Percentiles rank a stretch among this genome's conserved stretches.
phyloP scores from a whole-genome alignment of 2,113 vertebrate species.

The Eupsittula cactorum region DNA sequence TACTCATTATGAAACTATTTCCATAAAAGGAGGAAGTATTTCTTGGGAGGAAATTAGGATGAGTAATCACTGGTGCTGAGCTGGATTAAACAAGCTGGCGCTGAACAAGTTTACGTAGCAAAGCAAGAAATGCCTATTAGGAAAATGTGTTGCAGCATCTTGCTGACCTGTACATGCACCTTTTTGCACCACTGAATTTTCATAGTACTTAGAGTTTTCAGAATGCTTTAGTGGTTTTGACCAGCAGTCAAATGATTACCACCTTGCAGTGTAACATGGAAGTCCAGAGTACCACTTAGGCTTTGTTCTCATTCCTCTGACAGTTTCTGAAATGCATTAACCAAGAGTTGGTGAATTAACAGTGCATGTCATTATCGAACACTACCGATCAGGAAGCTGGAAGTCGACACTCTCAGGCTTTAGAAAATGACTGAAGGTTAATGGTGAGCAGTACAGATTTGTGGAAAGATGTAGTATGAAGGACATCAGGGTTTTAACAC shows the following conservation, averaged over 20 bases:
- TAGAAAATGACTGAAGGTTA: not conserved
- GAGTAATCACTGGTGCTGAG: not conserved
- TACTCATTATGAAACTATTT: not conserved
- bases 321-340: not conserved
- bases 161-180: not conserved
- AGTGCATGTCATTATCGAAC: accelerated
- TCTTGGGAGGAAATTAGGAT: constrained; percentile 15
- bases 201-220: not conserved
- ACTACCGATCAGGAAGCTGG: not conserved
- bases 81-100: not conserved
- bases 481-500: not conserved
- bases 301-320: not conserved
- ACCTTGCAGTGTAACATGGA: not conserved
- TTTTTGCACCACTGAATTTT: not conserved
- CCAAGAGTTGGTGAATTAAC: not conserved
- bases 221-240: not conserved
- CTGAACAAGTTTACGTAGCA: not conserved
- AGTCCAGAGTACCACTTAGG: not conserved
- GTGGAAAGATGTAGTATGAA: not conserved
- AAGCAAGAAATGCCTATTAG: not conserved
- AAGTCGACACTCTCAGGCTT: not conserved
- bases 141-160: not conserved
- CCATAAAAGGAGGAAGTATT: constrained; percentile 42
- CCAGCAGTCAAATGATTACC: not conserved
- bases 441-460: not conserved